Percentiles rank a stretch among this genome's conserved stretches.
phyloP scores from a whole-genome alignment of 1,140 invertebrate genomes.

The Amyelois transitella region DNA sequence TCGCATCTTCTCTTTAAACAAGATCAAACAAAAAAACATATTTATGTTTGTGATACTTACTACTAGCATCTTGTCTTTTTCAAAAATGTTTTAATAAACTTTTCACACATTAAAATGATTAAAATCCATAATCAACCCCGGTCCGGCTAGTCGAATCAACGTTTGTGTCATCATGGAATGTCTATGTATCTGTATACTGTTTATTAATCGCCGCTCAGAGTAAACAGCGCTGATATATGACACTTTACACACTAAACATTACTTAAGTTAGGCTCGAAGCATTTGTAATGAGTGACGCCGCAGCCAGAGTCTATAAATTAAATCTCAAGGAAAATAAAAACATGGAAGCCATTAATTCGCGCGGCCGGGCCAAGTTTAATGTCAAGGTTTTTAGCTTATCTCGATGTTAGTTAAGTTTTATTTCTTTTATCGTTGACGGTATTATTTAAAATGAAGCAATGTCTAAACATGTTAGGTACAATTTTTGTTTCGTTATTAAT shows the following conservation, averaged over 20 bases:
- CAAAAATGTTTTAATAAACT: too few relatives aligned
- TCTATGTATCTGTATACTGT: slow-evolving; percentile 34
- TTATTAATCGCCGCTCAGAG: slow-evolving; percentile 46
- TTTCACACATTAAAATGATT: neutral
- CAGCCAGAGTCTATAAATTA: slow-evolving; percentile 67
- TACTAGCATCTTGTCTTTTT: neutral
- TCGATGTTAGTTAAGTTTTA: slow-evolving; percentile 66
- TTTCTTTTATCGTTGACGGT: slow-evolving; percentile 59
- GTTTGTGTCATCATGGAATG: slow-evolving; percentile 46
- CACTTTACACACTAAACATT: slow-evolving; percentile 67
- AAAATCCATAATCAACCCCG: neutral
- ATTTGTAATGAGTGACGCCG: slow-evolving; percentile 67
- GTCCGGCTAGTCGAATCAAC: neutral
- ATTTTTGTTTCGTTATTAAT: slow-evolving; percentile 12
- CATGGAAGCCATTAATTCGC: slow-evolving; percentile 73
- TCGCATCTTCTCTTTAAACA: slow-evolving; percentile 13
- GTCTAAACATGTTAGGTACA: slow-evolving; percentile 28
- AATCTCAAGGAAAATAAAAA: slow-evolving; percentile 74
- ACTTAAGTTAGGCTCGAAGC: slow-evolving; percentile 52
- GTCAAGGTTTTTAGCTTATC: slow-evolving; percentile 71
- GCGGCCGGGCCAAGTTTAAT: slow-evolving; percentile 71
- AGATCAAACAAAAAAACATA: slow-evolving; percentile 26
- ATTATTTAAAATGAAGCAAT: slow-evolving; percentile 55
- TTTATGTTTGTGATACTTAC: slow-evolving; percentile 27
- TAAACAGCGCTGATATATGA: slow-evolving; percentile 68